Base-by-base conservation (phyloP, 2,113 vertebrate species). In the Triplophysa dalaica region DNA sequence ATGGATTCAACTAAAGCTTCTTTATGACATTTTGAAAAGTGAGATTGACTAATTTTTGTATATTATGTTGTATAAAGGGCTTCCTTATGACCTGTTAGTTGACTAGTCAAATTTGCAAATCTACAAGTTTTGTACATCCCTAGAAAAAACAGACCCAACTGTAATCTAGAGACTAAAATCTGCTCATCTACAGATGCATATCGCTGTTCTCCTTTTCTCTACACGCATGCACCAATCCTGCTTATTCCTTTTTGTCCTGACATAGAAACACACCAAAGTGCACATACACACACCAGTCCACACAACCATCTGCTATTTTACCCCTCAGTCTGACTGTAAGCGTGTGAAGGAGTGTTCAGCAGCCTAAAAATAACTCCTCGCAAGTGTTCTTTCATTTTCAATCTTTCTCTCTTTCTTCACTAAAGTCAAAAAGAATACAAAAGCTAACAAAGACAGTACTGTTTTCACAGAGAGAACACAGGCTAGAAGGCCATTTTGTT, bases 331-430 rank as follows among this genome's bases (percentile, higher is more conserved):
- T 69, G n/a, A n/a, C 33, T 78, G 63, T 22, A 60, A 56, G 33
- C 60, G 41, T 68, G 13, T 78, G 33, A 78, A 69, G 11, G 68
- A 52, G 58, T 19, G 14, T 63, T 75, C 5, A 62, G 41, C 41
- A 24, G 21, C 56, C 72, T 75, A 75, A 48, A 75, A 75, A 75
- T 63, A 75, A 48, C 41, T 21, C 29, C 43, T 63, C 58, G 58
- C 58, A 62, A 62, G 72, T 4, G 33, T 75, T 62, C 29, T 33
- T 62, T 75, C 17, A 45, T 62, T 62, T 43, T 43, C 70, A 21
- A 38, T 82, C 22, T 66, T 45, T 54, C 60, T 38, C 24, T 17
- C 0, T 60, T 29, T 74, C 41, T 21, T 50, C 26, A 43, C 33
- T 22, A 29, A 58, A 73, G 29, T 22, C 52, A 16, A 22, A 73